A percentile compares a stretch with the other conserved stretches of the same genome.
Evolutionary conservation across 2,113 vertebrate species (phyloP).

Genomic region (Centrocercus urophasianus): DNA sequence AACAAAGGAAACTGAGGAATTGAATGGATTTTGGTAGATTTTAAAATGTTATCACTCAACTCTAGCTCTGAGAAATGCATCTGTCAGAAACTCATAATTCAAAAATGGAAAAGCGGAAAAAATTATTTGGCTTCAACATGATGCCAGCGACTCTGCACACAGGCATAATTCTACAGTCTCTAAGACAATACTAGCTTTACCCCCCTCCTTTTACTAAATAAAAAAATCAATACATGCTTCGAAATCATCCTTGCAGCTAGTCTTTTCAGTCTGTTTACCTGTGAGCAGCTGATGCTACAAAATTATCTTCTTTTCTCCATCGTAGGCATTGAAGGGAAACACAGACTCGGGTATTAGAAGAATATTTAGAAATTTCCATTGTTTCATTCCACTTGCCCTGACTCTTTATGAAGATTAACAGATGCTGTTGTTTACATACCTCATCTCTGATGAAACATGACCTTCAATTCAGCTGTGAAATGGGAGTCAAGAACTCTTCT

Average conservation of each 20-base stretch:
- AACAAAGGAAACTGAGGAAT: not conserved
- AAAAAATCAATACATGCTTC: not conserved
- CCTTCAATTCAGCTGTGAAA: constrained; percentile 22
- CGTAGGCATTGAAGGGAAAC: not conserved
- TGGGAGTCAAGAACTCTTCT: not conserved
- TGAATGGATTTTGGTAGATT: not conserved
- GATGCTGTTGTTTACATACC: not conserved
- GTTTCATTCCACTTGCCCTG: not conserved
- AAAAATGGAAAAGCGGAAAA: not conserved
- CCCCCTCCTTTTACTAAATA: not conserved
- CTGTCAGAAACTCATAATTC: not conserved
- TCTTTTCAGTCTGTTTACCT: not conserved
- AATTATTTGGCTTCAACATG: not conserved
- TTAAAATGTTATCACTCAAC: not conserved
- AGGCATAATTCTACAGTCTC: not conserved
- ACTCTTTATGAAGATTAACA: not conserved
- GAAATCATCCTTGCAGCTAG: not conserved
- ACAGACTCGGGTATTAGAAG: not conserved
- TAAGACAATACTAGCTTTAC: not conserved
- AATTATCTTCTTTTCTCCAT: not conserved
- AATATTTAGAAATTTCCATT: not conserved
- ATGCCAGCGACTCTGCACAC: not conserved
- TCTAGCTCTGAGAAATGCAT: not conserved
- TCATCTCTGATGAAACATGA: not conserved
- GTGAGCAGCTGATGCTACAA: not conserved